A percentile compares a stretch with the other conserved stretches of the same genome.
These are phyloP conservation scores for Philaethria dido DNA, from an alignment of 2,888 invertebrate species.

Conservation along the genomic window DNA sequence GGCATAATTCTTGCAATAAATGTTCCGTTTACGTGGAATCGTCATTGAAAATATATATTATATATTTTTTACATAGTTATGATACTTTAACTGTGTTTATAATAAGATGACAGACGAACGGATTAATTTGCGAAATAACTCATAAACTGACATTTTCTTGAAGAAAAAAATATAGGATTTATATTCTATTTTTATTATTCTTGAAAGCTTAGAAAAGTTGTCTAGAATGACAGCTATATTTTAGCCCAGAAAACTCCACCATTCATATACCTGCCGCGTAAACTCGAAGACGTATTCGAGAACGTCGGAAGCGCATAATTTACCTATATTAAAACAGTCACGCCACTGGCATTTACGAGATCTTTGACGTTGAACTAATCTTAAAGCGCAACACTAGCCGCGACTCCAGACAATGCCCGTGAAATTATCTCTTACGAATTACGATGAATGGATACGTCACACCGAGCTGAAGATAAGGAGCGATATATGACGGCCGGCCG, in stretches of 20 bases:
- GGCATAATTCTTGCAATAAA: no score
- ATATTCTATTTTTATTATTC: no score
- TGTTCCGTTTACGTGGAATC: no score
- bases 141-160: no score
- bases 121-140: no score
- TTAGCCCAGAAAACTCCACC: neutral
- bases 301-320: constrained; percentile 39
- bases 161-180: no score
- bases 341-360: constrained; percentile 43
- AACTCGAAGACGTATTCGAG: constrained; percentile 16
- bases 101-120: no score
- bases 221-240: neutral
- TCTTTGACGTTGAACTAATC: constrained; percentile 37
- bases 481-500: constrained; percentile 48
- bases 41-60: no score
- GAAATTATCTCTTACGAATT: constrained; percentile 50
- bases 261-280: neutral
- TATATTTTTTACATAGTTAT: no score
- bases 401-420: constrained; percentile 63
- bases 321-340: constrained; percentile 41
- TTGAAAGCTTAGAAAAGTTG: neutral
- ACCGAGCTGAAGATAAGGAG: constrained; percentile 53
- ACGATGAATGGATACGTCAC: constrained; percentile 78
- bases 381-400: constrained; percentile 10
- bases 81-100: no score